Evolutionary conservation across 2,113 vertebrate species (phyloP), one percentile per base, ranked within the genome.

Genomic region (Phalacrocorax pelagicus): DNA sequence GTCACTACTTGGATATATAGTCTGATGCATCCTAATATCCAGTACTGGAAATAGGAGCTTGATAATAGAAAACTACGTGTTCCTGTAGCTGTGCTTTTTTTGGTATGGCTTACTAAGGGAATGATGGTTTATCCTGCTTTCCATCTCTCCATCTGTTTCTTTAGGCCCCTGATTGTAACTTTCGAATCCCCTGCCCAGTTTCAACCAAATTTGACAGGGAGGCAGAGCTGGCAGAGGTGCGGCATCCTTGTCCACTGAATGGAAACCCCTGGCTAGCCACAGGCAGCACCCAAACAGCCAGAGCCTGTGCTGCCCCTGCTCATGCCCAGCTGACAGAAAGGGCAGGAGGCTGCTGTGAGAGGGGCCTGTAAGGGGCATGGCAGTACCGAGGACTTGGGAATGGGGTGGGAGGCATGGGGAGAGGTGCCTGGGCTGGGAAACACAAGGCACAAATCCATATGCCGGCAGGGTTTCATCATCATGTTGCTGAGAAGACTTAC

Each of bases 251-350:
- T 12, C 38, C 1, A 1, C 47, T 49, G 3, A 5, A 2, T 27
- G 47, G 72, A 54, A 82, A 61, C 57, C 1, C 1, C 62, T 74
- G 34, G 38, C 24, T 47, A 42, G 38, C 26, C n/a, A n/a, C 1
- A 0, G 17, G 54, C 42, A 42, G 77, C 49, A 47, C n/a, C 23
- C 2, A 1, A 54, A 42, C 9, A 79, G 34, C 54, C 7, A 0
- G 21, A 71, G 27, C 30, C 26, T 1, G 0, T 0, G 2, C 29
- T 46, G 24, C 15, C 19, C n/a, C 15, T 75, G 9, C 18, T 66
- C 6, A 2, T 57, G 40, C 34, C 54, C 71, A 73, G 42, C 30
- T 0, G 0, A 38, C 51, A n/a, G 78, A 46, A 62, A 34, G 63
- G 42, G 26, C 52, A 47, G 40, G 30, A n/a, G 22, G 29, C 29